Conservation (phyloP, 1,140 invertebrate genomes). For the Papilio xuthus region DNA sequence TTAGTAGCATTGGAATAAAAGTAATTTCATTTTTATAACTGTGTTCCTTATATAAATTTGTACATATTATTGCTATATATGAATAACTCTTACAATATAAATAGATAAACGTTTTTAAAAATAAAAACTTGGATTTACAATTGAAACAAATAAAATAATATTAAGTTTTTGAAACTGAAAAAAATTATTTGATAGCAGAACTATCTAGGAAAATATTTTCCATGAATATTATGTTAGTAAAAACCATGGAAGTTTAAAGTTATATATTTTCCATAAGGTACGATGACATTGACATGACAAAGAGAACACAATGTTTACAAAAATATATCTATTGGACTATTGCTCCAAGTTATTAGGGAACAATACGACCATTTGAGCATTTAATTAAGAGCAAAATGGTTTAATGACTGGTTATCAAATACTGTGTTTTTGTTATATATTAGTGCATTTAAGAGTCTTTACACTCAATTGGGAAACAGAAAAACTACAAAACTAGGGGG, state of each 20-base stretch:
- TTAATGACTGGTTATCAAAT: not conserved
- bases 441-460: not conserved
- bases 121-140: not conserved
- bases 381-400: not conserved
- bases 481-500: not conserved
- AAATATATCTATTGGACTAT: not conserved
- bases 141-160: not conserved
- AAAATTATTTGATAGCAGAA: not conserved
- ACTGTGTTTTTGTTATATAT: no score
- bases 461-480: not conserved
- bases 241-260: no score
- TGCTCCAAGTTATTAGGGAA: not conserved
- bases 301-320: not conserved
- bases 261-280: not conserved
- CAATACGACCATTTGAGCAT: slow-evolving; percentile 13
- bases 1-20: not conserved
- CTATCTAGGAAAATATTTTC: not conserved
- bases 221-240: no score
- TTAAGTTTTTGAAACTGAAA: not conserved
- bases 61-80: slow-evolving; percentile 16
- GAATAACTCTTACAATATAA: slow-evolving; percentile 3
- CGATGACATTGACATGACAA: not conserved
- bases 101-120: not conserved
- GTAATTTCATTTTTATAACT: not conserved
- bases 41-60: slow-evolving; percentile 15